Base-by-base conservation (phyloP, 2,797 vertebrate species). In the Catostomus latipinnis region DNA sequence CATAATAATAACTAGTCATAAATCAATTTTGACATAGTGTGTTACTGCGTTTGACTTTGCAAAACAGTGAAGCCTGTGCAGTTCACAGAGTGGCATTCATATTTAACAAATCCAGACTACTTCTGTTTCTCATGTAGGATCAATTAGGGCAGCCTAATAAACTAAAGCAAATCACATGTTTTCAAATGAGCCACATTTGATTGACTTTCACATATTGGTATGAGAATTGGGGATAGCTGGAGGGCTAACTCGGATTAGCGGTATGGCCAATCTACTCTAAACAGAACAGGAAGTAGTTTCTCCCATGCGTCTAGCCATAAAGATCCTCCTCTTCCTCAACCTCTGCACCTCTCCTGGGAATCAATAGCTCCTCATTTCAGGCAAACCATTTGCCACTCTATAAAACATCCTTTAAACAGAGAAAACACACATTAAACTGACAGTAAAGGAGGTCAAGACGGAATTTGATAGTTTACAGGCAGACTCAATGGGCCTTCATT, bases 141-240 rank as follows among this genome's bases (percentile, higher is more conserved):
- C 71, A 84, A 83, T 34, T 83, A 80, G 76, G 83, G 58, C 82
- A 71, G 69, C 48, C 71, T 61, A 82, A 78, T 72, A 75, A 78
- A 75, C 65, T 48, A 80, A 74, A 63, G 74, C 66, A 77, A 73
- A 86, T 79, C 75, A 69, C 81, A 86, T 74, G 78, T 76, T 78
- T 80, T 65, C 67, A 79, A 74, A 65, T 50, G 70, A 71, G 74
- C 56, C 48, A 62, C 13, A 58, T 71, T 71, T 78, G 67, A 58
- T 62, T 68, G 58, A 62, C 34, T 46, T 43, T 72, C 80, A 73
- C 74, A 86, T 82, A 82, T 83, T 83, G 70, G 60, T 13, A 48
- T 69, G 82, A 78, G 73, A 71, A 81, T 58, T 70, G 81, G 75
- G 71, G 52, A 82, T 67, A 50, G 69, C 80, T 62, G 65, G 53